Conservation (phyloP, 1,140 invertebrate species). For the Heliconius himera region DNA sequence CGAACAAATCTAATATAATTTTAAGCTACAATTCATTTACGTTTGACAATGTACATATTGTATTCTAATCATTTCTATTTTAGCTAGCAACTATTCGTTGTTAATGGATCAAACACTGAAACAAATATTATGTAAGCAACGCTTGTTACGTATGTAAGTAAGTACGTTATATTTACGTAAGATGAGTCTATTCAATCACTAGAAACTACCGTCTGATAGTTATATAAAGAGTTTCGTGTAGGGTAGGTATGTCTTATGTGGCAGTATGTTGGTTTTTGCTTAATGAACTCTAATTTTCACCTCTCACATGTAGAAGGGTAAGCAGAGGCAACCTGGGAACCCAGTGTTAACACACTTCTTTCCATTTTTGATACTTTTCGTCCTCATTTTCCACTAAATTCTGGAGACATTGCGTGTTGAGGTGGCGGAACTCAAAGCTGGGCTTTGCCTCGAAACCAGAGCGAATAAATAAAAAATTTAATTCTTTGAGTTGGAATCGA, state of each 20-base stretch:
- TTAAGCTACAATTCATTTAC: neutral
- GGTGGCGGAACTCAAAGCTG: too few relatives aligned
- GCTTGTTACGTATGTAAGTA: slow-evolving; percentile 60
- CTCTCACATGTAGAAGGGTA: too few relatives aligned
- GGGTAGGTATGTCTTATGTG: slow-evolving; percentile 36
- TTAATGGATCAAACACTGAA: neutral
- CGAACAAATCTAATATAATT: neutral
- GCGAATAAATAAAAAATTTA: too few relatives aligned
- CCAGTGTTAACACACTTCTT: too few relatives aligned
- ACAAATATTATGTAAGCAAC: slow-evolving; percentile 54
- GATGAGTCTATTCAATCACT: slow-evolving; percentile 72
- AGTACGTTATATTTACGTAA: slow-evolving; percentile 74
- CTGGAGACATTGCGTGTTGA: too few relatives aligned
- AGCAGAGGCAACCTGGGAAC: too few relatives aligned
- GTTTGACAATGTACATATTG: neutral
- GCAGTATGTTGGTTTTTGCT: neutral
- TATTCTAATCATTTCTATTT: neutral
- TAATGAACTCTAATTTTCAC: neutral
- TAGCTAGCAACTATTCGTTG: neutral
- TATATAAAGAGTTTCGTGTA: slow-evolving; percentile 61
- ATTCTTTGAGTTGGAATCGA: too few relatives aligned
- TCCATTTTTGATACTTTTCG: too few relatives aligned
- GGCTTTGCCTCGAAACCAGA: too few relatives aligned
- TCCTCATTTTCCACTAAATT: too few relatives aligned
- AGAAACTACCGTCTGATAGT: slow-evolving; percentile 59